A percentile compares a stretch with the other conserved stretches of the same genome.
phyloP scores from a whole-genome alignment of 92 coral and sea anemone genomes.

The Parazoanthus darwini region DNA sequence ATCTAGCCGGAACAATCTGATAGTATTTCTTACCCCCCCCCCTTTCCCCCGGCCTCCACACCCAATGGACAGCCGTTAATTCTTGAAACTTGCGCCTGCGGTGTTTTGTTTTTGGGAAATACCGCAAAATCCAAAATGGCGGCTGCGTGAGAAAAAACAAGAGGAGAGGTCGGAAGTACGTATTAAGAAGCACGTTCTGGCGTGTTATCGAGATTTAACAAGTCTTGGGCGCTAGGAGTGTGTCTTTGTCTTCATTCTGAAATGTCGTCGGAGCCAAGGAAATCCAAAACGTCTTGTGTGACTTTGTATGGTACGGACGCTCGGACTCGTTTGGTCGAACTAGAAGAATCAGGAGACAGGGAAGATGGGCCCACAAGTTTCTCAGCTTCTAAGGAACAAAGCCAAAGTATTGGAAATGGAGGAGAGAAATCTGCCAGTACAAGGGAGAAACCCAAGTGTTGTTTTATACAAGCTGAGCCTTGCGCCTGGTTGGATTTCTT shows the following conservation, averaged over 20 bases:
- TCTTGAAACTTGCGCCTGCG: constrained; percentile 23
- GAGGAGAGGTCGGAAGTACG: neutral
- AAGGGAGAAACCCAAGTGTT: neutral
- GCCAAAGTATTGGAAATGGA: neutral
- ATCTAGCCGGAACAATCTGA: too few species aligned
- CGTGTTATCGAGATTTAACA: neutral
- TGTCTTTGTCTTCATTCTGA: neutral
- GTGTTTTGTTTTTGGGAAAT: constrained; percentile 1
- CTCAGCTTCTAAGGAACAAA: neutral
- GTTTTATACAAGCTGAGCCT: constrained; percentile 24
- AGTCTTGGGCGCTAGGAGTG: neutral
- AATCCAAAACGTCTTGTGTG: neutral
- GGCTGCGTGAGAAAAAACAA: neutral
- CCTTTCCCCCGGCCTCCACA: too few species aligned
- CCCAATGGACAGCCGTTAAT: neutral
- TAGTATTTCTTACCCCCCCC: too few species aligned
- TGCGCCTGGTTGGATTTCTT: constrained; percentile 37
- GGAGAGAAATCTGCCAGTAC: neutral
- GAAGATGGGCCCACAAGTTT: neutral
- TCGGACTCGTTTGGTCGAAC: constrained; percentile 1
- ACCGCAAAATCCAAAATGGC: constrained; percentile 40
- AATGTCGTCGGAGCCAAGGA: constrained; percentile 21
- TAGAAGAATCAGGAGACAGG: neutral
- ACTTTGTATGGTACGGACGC: constrained; percentile 18
- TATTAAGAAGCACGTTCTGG: neutral